These are phyloP conservation scores for Orchestia grillus DNA, from an alignment of 1,140 invertebrate genomes.

Conservation along the genomic window DNA sequence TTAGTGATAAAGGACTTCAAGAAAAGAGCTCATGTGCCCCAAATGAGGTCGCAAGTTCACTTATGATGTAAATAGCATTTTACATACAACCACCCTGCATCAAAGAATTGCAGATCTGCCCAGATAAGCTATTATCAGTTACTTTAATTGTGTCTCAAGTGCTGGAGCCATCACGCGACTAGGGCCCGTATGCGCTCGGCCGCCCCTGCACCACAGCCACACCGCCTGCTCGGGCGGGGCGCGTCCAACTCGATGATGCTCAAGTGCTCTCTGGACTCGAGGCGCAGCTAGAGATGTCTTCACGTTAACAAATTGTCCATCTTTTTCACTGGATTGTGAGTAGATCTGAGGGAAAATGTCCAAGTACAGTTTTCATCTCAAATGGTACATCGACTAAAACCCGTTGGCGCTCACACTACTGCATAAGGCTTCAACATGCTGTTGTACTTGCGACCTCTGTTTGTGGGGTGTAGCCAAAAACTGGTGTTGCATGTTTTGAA, in stretches of 20 bases:
- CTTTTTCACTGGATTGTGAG: no score
- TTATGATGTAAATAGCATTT: background rate
- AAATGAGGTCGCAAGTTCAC: background rate
- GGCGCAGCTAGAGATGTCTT: no score
- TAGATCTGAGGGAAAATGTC: no score
- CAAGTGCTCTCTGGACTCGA: no score
- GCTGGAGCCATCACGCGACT: background rate
- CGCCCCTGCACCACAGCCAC: no score
- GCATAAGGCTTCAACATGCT: background rate
- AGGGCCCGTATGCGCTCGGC: no score
- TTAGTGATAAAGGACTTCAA: background rate
- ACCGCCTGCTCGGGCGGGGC: no score
- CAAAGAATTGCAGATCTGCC: background rate
- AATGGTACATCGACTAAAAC: no score
- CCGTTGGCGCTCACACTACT: background rate
- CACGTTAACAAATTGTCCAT: no score
- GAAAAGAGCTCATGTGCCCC: background rate
- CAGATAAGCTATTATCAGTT: background rate
- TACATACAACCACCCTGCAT: background rate
- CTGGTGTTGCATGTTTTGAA: background rate
- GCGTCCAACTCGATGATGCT: no score
- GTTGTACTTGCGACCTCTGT: background rate
- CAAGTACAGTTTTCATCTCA: no score
- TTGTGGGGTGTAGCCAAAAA: background rate
- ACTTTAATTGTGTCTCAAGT: background rate